Evolutionary conservation across 2,113 vertebrate species (phyloP).

Genomic region (Ivindomyrus marchei): DNA sequence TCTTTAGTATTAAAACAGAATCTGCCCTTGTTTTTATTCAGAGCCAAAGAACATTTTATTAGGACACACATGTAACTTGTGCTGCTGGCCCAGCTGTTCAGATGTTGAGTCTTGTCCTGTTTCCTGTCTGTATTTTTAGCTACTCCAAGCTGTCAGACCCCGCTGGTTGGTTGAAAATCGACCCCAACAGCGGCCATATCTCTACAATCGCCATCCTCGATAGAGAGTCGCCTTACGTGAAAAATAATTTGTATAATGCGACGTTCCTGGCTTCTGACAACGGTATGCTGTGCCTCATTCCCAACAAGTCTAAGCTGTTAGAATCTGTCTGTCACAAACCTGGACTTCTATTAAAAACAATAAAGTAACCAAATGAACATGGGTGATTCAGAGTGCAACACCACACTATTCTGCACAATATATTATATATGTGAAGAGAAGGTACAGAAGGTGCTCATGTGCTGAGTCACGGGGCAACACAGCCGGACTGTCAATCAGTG

Average conservation of each 20-base stretch:
- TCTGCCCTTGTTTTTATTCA: not conserved
- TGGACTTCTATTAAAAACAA: not conserved
- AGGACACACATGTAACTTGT: not conserved
- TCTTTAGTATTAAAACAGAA: not conserved
- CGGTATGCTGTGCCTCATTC: slow-evolving; percentile 60
- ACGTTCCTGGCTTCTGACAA: slow-evolving; percentile 92
- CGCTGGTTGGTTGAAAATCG: slow-evolving; percentile 91
- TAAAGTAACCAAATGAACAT: not conserved
- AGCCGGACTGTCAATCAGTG: not conserved
- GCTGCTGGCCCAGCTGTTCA: not conserved
- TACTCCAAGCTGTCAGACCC: slow-evolving; percentile 93
- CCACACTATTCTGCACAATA: not conserved
- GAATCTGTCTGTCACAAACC: not conserved
- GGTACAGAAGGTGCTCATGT: not conserved
- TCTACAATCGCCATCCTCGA: slow-evolving; percentile 86
- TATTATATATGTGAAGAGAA: not conserved
- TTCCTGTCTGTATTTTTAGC: slow-evolving; percentile 56
- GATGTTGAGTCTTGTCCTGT: not conserved
- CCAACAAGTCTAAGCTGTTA: not conserved
- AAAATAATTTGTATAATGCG: slow-evolving; percentile 90
- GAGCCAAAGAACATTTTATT: slow-evolving; percentile 3
- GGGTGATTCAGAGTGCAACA: not conserved
- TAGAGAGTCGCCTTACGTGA: slow-evolving; percentile 87
- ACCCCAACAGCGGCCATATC: slow-evolving; percentile 78
- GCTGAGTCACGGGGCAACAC: not conserved